phyloP scores from a whole-genome alignment of 2,888 invertebrate genomes.

The Drosophila anomalata region DNA sequence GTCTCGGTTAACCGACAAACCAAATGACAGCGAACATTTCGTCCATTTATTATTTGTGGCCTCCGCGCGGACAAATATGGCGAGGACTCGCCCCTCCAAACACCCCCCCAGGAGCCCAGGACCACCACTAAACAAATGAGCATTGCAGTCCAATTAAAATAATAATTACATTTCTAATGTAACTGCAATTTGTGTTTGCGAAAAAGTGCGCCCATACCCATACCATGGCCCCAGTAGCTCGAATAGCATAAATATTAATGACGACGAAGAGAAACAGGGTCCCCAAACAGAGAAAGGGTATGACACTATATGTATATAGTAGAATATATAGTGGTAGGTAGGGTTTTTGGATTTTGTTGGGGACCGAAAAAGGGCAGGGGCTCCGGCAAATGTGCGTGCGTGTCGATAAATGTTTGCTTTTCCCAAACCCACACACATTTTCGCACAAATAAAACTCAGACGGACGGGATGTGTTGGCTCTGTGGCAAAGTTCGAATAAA shows the following conservation, averaged over 20 bases:
- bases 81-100: not conserved
- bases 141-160: conserved; percentile 80
- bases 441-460: conserved; percentile 17
- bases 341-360: not conserved
- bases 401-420: conserved; percentile 69
- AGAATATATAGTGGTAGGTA: not conserved
- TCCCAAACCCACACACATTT: conserved; percentile 33
- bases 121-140: conserved; percentile 56
- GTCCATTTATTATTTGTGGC: conserved; percentile 72
- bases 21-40: conserved; percentile 57
- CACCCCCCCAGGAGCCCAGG: not conserved
- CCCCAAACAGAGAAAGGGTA: conserved; percentile 4
- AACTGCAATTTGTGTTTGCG: conserved; percentile 68
- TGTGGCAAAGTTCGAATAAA: conserved; percentile 55
- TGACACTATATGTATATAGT: not conserved
- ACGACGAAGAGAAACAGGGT: conserved; percentile 42
- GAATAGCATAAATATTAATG: conserved; percentile 74
- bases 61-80: conserved; percentile 21
- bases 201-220: conserved; percentile 42
- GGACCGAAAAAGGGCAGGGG: conserved; percentile 1
- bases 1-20: conserved; percentile 63
- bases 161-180: conserved; percentile 83
- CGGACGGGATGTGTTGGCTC: conserved; percentile 34
- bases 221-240: conserved; percentile 16
- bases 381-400: conserved; percentile 70